phyloP scores from a whole-genome alignment of 2,113 vertebrate species.

The Telmatochromis sp. region DNA sequence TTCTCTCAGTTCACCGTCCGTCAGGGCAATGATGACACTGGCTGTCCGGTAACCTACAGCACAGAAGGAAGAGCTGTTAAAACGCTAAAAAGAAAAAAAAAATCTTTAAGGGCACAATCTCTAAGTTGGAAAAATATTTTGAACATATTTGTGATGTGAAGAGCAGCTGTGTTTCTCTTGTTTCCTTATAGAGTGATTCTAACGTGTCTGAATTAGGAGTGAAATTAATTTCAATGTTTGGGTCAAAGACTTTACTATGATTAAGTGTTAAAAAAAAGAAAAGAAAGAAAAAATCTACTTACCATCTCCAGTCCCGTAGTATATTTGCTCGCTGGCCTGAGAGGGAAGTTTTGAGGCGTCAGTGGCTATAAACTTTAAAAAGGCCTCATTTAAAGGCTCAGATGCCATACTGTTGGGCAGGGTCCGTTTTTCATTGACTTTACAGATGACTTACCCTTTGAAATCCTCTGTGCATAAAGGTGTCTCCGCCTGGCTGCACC shows the following conservation, averaged over 20 bases:
- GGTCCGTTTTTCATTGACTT: background rate
- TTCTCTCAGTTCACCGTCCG: slow-evolving; percentile 92
- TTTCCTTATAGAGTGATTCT: background rate
- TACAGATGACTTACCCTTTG: slow-evolving; percentile 75
- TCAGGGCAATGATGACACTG: slow-evolving; percentile 95
- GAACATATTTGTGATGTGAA: background rate
- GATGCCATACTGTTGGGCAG: background rate
- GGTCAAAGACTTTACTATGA: background rate
- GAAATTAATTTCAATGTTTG: background rate
- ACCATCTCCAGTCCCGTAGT: slow-evolving; percentile 90
- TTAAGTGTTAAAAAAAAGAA: background rate
- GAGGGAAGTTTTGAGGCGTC: slow-evolving; percentile 44
- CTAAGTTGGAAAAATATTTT: background rate
- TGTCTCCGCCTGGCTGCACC: slow-evolving; percentile 91
- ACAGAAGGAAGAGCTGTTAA: background rate
- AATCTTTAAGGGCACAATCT: background rate
- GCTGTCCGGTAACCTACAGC: slow-evolving; percentile 86
- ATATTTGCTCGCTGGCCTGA: slow-evolving; percentile 97
- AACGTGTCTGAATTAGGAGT: background rate
- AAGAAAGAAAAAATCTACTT: slow-evolving; percentile 50
- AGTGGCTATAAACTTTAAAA: slow-evolving; percentile 14
- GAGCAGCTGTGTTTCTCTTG: background rate
- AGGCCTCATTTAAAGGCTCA: background rate
- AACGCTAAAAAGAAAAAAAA: background rate
- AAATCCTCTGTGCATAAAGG: slow-evolving; percentile 93